A percentile compares a stretch with the other conserved stretches of the same genome.
Conservation (phyloP, 2,888 invertebrate species). For the Venustoraphidia nigricollis region DNA sequence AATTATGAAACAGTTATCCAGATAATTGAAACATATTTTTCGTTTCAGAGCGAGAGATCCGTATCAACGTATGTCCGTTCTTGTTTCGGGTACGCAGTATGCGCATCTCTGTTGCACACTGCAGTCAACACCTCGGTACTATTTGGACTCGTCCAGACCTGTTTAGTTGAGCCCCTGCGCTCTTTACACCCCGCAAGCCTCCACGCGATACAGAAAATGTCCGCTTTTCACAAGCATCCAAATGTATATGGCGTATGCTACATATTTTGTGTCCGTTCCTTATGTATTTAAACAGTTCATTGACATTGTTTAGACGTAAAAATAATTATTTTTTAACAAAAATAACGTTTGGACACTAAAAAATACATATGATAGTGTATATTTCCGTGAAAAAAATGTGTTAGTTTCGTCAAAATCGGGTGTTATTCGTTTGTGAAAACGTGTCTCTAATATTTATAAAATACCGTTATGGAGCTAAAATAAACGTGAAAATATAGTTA, state of each 20-base stretch:
- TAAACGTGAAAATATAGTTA: too few species aligned
- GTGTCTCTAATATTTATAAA: too few species aligned
- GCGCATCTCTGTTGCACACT: constrained; percentile 13
- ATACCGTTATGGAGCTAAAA: too few species aligned
- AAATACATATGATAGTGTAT: neutral
- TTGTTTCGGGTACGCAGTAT: neutral
- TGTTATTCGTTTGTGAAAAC: too few species aligned
- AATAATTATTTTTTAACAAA: constrained; percentile 4
- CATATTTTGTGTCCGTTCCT: constrained; percentile 8
- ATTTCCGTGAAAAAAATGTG: neutral
- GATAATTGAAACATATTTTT: too few species aligned
- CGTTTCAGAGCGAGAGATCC: neutral
- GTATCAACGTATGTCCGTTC: neutral
- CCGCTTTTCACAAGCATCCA: constrained; percentile 17
- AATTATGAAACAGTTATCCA: neutral
- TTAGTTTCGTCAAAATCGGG: too few species aligned
- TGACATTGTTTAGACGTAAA: constrained; percentile 8
- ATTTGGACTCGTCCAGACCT: constrained; percentile 31
- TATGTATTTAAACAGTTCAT: constrained; percentile 11
- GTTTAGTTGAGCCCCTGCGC: constrained; percentile 28
- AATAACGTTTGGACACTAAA: neutral
- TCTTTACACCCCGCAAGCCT: constrained; percentile 25
- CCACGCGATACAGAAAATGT: constrained; percentile 23
- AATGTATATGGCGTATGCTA: constrained; percentile 10
- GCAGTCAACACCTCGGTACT: constrained; percentile 24